A percentile compares a stretch with the other conserved stretches of the same genome.
Conservation (phyloP, 2,113 vertebrate species). For the Miniopterus natalensis region DNA sequence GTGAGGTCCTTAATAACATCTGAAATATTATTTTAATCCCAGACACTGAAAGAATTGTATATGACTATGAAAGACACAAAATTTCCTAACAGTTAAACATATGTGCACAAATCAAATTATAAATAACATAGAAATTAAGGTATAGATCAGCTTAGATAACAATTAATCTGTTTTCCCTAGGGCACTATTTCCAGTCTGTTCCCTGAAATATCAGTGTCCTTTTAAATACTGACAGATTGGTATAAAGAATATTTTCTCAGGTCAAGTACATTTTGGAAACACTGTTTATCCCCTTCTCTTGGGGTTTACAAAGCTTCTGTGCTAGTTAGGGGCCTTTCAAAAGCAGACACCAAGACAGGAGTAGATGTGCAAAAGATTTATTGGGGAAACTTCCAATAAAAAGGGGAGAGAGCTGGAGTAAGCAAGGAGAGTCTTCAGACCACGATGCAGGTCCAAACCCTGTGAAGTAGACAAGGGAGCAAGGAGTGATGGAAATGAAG, state of each 20-base stretch:
- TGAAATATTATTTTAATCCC: neutral
- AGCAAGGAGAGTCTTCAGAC: neutral
- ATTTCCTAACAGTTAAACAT: neutral
- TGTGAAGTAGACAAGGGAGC: neutral
- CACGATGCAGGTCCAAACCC: neutral
- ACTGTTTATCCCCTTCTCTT: neutral
- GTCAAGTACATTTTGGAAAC: neutral
- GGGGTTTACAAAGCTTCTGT: neutral
- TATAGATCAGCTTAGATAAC: neutral
- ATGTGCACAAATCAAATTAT: neutral
- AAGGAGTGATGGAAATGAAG: neutral
- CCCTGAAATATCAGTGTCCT: neutral
- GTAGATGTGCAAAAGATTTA: neutral
- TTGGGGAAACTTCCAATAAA: neutral
- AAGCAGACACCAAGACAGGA: neutral
- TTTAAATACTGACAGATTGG: neutral
- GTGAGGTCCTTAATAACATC: neutral
- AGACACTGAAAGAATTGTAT: neutral
- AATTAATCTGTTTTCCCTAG: slow-evolving; percentile 2
- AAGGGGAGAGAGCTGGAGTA: neutral
- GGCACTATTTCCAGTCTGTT: neutral
- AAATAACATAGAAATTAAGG: slow-evolving; percentile 43
- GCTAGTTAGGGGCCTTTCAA: neutral
- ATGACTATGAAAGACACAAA: neutral
- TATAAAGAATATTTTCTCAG: slow-evolving; percentile 4